Evolutionary conservation across 1,140 invertebrate genomes (phyloP), one percentile per base, ranked within the genome.

Genomic region (Ditylenchus dipsaci): DNA sequence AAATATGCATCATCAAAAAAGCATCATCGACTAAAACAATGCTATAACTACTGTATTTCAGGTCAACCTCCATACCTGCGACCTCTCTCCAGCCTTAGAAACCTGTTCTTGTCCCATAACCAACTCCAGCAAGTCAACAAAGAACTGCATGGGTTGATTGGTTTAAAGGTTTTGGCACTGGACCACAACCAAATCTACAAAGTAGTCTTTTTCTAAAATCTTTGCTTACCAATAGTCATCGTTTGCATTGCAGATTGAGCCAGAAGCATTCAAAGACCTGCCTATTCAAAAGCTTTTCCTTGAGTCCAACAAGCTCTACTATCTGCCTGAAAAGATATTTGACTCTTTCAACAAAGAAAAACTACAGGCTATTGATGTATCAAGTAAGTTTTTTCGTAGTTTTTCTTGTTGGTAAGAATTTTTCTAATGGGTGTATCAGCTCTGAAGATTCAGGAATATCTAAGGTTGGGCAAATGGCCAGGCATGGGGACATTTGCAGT

Each of bases 311-410:
- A 45, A 57, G 11, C 56, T 77, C 1, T 73, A 64, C 30, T 76
- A 77, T 59, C 62, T 77, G 15, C 73, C 73, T 38, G 56, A 63
- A 21, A 67, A 64, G 21, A 47, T 67, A 15, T 77, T 77, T 47
- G 67, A 77, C 30, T 59, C 58, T 45, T 78, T 68, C 29, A 33
- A 65, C 17, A 71, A 63, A 38, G 47, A 67, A 23, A 65, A 68
- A 5, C 29, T 77, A 21, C 63, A 75, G 38, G 63, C 76, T 13
- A 63, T 79, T 19, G 76, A 77, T 69, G 29, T 76, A 13, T 67
- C 76, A 26, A 38, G 74, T 76, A 61, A 71, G 57, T 42, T 33
- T 30, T 65, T 38, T n/a, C n/a, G n/a, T n/a, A n/a, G n/a, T n/a
- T n/a, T n/a, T n/a, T n/a, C n/a, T n/a, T n/a, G n/a, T n/a, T n/a